Conservation (phyloP, 2,113 vertebrate genomes). For the Pipa parva region DNA sequence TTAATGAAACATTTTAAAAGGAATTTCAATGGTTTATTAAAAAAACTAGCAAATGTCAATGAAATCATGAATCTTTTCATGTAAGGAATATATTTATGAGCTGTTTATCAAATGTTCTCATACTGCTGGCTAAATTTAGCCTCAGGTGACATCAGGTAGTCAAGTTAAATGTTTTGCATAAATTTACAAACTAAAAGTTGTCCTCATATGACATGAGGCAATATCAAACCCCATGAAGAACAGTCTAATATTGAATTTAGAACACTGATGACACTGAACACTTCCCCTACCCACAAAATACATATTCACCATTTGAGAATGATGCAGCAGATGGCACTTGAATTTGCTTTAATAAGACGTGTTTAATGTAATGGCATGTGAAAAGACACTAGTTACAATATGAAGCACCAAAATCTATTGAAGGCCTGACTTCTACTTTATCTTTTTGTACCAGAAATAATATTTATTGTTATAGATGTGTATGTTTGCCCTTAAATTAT, state of each 20-base stretch:
- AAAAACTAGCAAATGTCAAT: constrained; percentile 2
- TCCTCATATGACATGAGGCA: background rate
- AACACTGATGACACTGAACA: background rate
- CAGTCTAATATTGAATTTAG: background rate
- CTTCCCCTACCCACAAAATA: background rate
- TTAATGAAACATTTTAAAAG: constrained; percentile 13
- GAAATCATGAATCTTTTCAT: background rate
- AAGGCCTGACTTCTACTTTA: no score
- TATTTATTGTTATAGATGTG: no score
- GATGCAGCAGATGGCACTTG: background rate
- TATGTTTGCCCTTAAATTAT: no score
- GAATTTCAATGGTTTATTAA: constrained; percentile 18
- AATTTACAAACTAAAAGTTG: constrained; percentile 23
- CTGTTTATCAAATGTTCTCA: constrained; percentile 26
- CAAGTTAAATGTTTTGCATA: constrained; percentile 27
- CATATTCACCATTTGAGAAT: background rate
- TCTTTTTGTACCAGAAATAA: no score
- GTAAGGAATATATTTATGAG: constrained; percentile 13
- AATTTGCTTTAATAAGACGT: background rate
- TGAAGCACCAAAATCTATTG: no score
- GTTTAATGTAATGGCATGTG: background rate
- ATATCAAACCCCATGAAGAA: background rate
- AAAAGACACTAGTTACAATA: no score
- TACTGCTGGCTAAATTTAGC: constrained; percentile 10
- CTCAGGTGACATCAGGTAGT: constrained; percentile 27